Percentiles rank a stretch among this genome's conserved stretches.
These are phyloP conservation scores for Lasiurus cinereus DNA, from an alignment of 2,113 vertebrate species.

Conservation along the genomic window DNA sequence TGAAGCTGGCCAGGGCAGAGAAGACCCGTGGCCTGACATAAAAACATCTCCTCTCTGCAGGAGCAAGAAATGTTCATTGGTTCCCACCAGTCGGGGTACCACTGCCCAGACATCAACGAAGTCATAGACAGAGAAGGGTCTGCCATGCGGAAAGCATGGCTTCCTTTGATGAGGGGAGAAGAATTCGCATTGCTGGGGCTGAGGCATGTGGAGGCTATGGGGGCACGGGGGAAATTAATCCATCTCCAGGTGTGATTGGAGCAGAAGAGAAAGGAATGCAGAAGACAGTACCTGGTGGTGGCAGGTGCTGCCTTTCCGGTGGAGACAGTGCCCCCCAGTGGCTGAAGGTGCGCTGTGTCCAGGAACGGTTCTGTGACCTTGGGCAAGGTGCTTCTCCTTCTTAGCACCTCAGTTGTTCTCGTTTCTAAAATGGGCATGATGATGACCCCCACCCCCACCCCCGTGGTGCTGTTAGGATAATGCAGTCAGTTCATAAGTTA, in stretches of 20 bases:
- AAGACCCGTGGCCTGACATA: background rate
- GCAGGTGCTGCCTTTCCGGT: background rate
- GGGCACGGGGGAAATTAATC: background rate
- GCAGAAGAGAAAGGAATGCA: background rate
- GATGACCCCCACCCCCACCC: too few relatives aligned
- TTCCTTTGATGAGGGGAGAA: background rate
- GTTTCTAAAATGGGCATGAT: background rate
- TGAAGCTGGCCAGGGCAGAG: background rate
- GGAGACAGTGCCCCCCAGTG: too few relatives aligned
- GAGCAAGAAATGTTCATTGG: background rate
- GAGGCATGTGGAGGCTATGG: background rate
- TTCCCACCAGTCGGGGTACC: background rate
- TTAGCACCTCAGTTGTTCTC: background rate
- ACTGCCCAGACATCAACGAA: background rate
- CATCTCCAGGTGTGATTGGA: background rate
- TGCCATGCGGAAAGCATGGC: background rate
- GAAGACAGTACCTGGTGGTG: rapidly evolving
- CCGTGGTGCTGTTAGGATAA: background rate
- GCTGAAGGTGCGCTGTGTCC: rapidly evolving
- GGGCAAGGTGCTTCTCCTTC: background rate
- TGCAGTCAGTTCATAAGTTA: background rate
- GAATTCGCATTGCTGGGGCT: background rate
- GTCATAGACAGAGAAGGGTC: background rate
- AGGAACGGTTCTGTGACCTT: background rate
- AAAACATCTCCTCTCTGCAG: background rate